A percentile compares a stretch with the other conserved stretches of the same genome.
phyloP scores from a whole-genome alignment of 2,797 vertebrate species.

The Macrochelys suwanniensis region DNA sequence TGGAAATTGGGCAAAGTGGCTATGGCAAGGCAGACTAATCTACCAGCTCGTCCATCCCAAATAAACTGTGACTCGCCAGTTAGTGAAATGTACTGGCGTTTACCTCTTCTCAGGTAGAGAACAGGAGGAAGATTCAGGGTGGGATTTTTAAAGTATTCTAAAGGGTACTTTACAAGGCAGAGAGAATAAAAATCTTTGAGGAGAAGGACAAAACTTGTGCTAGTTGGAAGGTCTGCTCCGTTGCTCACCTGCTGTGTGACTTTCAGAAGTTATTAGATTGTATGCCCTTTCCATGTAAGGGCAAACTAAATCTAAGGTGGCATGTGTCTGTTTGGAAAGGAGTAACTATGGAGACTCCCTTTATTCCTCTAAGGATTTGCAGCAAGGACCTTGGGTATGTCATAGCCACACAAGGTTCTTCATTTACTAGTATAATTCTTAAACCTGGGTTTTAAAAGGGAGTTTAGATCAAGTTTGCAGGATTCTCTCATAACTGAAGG shows the following conservation, averaged over 20 bases:
- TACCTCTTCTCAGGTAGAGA: neutral
- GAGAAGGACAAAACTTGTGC: fast-evolving
- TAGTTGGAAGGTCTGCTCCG: neutral
- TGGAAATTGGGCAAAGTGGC: neutral
- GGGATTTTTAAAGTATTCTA: neutral
- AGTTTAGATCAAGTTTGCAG: fast-evolving
- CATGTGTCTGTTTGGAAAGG: neutral
- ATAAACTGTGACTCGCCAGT: neutral
- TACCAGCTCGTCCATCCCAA: neutral
- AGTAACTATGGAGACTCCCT: neutral
- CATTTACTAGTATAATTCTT: fast-evolving
- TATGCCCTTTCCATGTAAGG: neutral
- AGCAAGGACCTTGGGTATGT: fast-evolving
- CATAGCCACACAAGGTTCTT: neutral
- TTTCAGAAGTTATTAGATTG: neutral
- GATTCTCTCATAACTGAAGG: neutral
- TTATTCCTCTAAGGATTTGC: fast-evolving
- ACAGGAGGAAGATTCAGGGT: fast-evolving
- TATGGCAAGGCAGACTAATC: neutral
- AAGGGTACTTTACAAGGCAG: fast-evolving
- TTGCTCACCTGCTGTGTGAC: neutral
- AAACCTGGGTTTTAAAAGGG: neutral
- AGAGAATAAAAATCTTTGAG: neutral
- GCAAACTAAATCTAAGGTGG: neutral
- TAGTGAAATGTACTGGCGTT: neutral